phyloP scores from a whole-genome alignment of 2,888 invertebrate genomes.

The Lycaena phlaeas region DNA sequence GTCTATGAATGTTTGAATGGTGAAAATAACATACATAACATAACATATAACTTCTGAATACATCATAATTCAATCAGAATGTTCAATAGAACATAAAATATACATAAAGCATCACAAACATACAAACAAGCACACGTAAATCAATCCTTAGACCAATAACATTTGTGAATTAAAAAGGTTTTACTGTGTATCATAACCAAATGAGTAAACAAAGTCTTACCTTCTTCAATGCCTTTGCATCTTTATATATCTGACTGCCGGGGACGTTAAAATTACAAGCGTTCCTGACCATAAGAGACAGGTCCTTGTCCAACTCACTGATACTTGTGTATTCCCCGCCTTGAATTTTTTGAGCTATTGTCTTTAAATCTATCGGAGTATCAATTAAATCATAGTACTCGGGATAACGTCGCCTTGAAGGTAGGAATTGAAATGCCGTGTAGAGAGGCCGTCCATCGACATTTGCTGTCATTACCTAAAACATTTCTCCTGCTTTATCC shows the following conservation, averaged over 20 bases:
- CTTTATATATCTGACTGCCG: constrained; percentile 95
- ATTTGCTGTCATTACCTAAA: constrained; percentile 84
- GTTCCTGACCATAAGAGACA: constrained; percentile 92
- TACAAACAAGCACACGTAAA: too few species aligned
- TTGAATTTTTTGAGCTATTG: constrained; percentile 93
- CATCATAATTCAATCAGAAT: too few species aligned
- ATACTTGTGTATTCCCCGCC: constrained; percentile 84
- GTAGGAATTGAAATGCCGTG: constrained; percentile 90
- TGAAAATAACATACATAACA: too few species aligned
- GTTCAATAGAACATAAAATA: too few species aligned
- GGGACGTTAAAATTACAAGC: constrained; percentile 98
- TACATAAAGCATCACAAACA: too few species aligned
- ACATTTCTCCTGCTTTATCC: not conserved
- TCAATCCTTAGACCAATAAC: not conserved
- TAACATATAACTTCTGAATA: too few species aligned
- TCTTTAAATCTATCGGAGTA: constrained; percentile 94
- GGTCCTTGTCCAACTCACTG: constrained; percentile 90
- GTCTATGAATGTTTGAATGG: too few species aligned
- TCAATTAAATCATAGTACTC: constrained; percentile 96
- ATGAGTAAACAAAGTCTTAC: constrained; percentile 39
- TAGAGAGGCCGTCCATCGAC: constrained; percentile 90
- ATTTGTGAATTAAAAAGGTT: not conserved
- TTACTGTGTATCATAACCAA: not conserved
- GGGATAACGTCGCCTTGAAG: constrained; percentile 93
- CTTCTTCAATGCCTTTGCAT: constrained; percentile 91